A percentile compares a stretch with the other conserved stretches of the same genome.
Conservation (phyloP, 2,888 invertebrate genomes). For the Tiliacea aurago region DNA sequence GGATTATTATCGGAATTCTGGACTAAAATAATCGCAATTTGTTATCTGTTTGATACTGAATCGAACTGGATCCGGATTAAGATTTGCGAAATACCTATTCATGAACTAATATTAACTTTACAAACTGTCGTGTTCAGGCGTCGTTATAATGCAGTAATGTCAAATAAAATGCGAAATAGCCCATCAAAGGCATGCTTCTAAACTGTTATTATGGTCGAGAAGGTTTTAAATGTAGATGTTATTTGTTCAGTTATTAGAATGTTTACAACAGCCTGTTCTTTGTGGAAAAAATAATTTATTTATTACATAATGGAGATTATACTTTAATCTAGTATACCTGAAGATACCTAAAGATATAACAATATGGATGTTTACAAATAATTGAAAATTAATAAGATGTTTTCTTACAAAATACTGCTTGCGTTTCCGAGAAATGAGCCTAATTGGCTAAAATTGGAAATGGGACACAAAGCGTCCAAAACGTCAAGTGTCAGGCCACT, state of each 20-base stretch:
- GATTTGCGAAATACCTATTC: conserved; percentile 23
- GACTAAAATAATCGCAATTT: conserved; percentile 11
- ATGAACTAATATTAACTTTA: background rate
- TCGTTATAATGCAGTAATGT: conserved; percentile 11
- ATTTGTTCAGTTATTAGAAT: background rate
- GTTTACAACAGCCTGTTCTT: background rate
- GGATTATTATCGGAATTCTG: conserved; percentile 12
- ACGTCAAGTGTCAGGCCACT: conserved; percentile 41
- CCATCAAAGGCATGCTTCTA: background rate
- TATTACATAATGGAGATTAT: too few relatives aligned
- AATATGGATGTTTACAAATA: background rate
- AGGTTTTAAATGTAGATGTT: conserved; percentile 5
- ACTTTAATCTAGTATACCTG: too few relatives aligned
- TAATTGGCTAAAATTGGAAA: conserved; percentile 24
- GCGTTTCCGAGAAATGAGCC: background rate
- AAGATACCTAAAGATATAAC: background rate
- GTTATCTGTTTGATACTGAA: conserved; percentile 21
- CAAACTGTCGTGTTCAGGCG: conserved; percentile 6
- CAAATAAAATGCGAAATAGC: conserved; percentile 22
- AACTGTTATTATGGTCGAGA: conserved; percentile 1
- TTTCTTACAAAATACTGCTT: background rate
- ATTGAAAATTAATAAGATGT: background rate
- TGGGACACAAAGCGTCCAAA: conserved; percentile 17
- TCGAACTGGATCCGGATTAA: conserved; percentile 11
- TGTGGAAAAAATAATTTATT: too few relatives aligned